These are phyloP conservation scores for Mythimna pallens DNA, from an alignment of 2,888 invertebrate genomes.

Conservation along the genomic window DNA sequence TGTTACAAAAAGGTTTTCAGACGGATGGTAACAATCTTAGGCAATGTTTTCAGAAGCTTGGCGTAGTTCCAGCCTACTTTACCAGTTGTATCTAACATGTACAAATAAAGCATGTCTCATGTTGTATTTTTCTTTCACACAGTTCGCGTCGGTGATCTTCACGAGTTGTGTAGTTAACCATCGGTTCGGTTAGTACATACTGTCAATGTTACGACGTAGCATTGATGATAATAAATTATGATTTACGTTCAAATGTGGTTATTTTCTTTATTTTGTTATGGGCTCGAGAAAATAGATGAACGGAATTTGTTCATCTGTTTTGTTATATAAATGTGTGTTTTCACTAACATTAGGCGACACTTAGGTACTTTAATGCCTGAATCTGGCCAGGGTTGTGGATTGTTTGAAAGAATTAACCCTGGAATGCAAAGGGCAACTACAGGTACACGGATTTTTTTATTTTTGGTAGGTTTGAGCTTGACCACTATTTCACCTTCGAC, in stretches of 20 bases:
- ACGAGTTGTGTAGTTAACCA: slow-evolving; percentile 57
- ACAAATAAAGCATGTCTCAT: slow-evolving; percentile 67
- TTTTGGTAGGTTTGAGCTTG: too few species aligned
- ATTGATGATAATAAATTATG: slow-evolving; percentile 61
- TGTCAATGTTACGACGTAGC: slow-evolving; percentile 43
- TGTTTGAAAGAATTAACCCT: too few species aligned
- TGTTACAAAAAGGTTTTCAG: too few species aligned
- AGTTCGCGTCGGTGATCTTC: slow-evolving; percentile 66
- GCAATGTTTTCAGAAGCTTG: too few species aligned
- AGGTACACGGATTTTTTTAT: too few species aligned
- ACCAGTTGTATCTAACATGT: slow-evolving; percentile 45
- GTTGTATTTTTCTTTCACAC: slow-evolving; percentile 76
- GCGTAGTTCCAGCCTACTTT: slow-evolving; percentile 46
- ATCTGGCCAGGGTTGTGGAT: too few species aligned
- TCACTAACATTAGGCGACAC: background rate
- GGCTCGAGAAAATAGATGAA: background rate
- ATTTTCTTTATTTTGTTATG: slow-evolving; percentile 45
- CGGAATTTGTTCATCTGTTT: background rate
- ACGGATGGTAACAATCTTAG: too few species aligned
- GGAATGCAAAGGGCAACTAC: too few species aligned
- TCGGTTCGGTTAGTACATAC: slow-evolving; percentile 74
- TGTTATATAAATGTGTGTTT: background rate
- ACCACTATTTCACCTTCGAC: too few species aligned
- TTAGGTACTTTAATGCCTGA: background rate
- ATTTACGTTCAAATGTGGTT: slow-evolving; percentile 49